phyloP scores from a whole-genome alignment of 2,888 invertebrate species.

The Spicauda simplicius region DNA sequence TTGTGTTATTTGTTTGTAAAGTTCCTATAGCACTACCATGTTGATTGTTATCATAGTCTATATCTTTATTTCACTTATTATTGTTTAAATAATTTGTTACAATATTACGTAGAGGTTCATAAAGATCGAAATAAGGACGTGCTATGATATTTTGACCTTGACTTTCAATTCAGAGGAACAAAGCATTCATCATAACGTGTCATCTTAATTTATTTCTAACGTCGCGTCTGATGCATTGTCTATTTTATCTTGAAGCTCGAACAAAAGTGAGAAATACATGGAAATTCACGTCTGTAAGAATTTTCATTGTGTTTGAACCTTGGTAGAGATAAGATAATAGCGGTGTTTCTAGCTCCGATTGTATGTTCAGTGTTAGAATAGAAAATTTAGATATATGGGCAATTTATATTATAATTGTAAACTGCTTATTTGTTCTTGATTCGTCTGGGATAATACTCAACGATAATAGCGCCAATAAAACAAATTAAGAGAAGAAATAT shows the following conservation, averaged over 20 bases:
- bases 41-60: background rate
- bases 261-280: slow-evolving; percentile 51
- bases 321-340: slow-evolving; percentile 66
- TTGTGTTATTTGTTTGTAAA: slow-evolving; percentile 18
- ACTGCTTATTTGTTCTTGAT: no score
- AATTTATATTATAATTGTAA: no score
- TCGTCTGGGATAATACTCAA: no score
- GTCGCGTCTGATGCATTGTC: slow-evolving; percentile 30
- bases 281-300: slow-evolving; percentile 53
- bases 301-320: slow-evolving; percentile 66
- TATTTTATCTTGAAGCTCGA: slow-evolving; percentile 40
- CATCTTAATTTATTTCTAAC: slow-evolving; percentile 39
- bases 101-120: background rate
- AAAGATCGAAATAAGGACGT: background rate
- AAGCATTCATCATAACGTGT: slow-evolving; percentile 34
- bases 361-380: background rate
- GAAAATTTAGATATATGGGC: background rate
- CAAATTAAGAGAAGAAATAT: no score
- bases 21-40: background rate
- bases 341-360: slow-evolving; percentile 8
- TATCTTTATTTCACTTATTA: no score
- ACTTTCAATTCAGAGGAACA: slow-evolving; percentile 6
- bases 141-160: background rate
- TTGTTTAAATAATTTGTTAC: no score
- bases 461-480: no score